Conservation (phyloP, 2,797 vertebrate species). For the Neostethus bicornis region DNA sequence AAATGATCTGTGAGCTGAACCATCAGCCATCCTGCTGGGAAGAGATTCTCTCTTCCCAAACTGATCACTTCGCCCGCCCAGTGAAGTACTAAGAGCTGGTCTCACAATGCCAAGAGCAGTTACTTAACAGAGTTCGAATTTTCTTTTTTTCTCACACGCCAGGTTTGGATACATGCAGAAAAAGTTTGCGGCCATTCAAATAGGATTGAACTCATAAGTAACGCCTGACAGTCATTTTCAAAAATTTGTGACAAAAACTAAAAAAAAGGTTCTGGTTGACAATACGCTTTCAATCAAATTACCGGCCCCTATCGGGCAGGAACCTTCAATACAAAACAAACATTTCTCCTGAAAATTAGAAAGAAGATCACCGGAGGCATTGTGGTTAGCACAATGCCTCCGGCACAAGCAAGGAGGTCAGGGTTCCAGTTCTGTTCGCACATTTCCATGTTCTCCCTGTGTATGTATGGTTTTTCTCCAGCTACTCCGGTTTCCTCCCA, state of each 20-base stretch:
- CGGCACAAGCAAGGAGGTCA: too few relatives aligned
- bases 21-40: conserved; percentile 43
- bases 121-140: conserved; percentile 3
- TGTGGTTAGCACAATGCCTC: conserved; percentile 8
- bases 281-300: conserved; percentile 52
- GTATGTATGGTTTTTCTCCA: too few relatives aligned
- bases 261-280: conserved; percentile 47
- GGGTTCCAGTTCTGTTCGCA: too few relatives aligned
- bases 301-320: conserved; percentile 24
- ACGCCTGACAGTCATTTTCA: conserved; percentile 36
- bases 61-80: conserved; percentile 13
- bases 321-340: conserved; percentile 19
- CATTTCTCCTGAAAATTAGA: too few relatives aligned
- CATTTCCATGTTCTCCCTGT: too few relatives aligned
- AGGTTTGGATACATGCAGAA: conserved; percentile 4
- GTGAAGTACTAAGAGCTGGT: conserved; percentile 6
- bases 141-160: neutral
- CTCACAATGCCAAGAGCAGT: neutral
- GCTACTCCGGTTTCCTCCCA: too few relatives aligned
- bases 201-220: conserved; percentile 23
- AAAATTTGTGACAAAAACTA: conserved; percentile 42
- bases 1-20: conserved; percentile 43
- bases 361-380: conserved; percentile 4
- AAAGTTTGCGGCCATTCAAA: conserved; percentile 28
- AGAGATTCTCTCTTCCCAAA: conserved; percentile 15